Evolutionary conservation across 2,888 invertebrate species (phyloP).

Genomic region (Oithona nana): DNA sequence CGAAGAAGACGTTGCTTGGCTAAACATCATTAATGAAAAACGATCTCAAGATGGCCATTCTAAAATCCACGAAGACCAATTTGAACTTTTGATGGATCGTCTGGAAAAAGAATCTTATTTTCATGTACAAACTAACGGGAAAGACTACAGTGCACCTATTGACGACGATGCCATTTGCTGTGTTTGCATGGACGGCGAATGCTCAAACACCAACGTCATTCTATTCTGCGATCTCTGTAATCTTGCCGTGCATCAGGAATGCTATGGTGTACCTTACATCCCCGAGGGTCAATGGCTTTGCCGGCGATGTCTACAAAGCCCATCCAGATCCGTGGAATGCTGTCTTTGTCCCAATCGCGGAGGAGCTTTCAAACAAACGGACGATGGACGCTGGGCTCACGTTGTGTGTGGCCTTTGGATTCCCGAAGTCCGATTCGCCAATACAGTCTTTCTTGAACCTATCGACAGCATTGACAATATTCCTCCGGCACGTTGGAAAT

Average conservation of each 20-base stretch:
- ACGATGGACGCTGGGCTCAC: constrained; percentile 88
- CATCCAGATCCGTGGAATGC: constrained; percentile 85
- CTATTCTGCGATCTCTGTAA: constrained; percentile 99
- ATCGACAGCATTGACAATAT: constrained; percentile 93
- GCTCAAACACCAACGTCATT: constrained; percentile 94
- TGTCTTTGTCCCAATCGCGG: constrained; percentile 94
- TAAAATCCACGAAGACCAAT: constrained; percentile 61
- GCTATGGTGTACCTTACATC: constrained; percentile 92
- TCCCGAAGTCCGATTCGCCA: constrained; percentile 91
- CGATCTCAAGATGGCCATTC: constrained; percentile 43
- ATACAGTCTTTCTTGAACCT: constrained; percentile 89
- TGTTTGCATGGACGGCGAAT: constrained; percentile 96
- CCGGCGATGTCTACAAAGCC: constrained; percentile 82
- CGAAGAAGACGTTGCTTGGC: constrained; percentile 91
- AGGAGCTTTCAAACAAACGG: constrained; percentile 96
- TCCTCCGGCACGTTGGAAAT: constrained; percentile 80
- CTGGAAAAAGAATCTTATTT: constrained; percentile 94
- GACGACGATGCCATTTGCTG: constrained; percentile 98
- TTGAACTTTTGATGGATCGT: constrained; percentile 91
- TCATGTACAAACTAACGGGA: constrained; percentile 39
- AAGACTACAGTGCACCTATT: constrained; percentile 45
- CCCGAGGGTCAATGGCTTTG: constrained; percentile 97
- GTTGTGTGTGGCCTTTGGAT: constrained; percentile 98
- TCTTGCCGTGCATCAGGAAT: constrained; percentile 94
- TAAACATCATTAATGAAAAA: constrained; percentile 66